Evolutionary conservation across 2,888 invertebrate species (phyloP).

Genomic region (Melipona beecheii): DNA sequence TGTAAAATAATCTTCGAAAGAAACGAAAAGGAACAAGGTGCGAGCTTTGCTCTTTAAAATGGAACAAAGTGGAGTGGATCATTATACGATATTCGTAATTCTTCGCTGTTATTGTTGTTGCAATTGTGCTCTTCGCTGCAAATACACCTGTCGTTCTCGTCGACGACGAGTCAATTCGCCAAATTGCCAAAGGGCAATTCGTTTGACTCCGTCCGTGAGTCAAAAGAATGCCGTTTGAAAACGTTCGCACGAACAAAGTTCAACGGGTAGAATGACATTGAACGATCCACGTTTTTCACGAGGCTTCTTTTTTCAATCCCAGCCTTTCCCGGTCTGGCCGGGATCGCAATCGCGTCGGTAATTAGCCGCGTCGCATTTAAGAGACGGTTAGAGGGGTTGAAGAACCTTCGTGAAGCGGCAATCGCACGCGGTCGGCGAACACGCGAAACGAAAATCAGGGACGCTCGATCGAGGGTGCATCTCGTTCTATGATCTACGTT

Average conservation of each 20-base stretch:
- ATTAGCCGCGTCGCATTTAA: conserved; percentile 66
- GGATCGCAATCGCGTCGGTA: conserved; percentile 47
- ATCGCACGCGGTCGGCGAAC: conserved; percentile 55
- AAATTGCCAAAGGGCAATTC: neutral
- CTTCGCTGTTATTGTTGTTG: no score
- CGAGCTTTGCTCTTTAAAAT: no score
- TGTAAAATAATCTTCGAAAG: no score
- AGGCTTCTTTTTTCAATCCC: conserved; percentile 37
- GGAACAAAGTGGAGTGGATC: no score
- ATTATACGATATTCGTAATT: no score
- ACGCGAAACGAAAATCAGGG: conserved; percentile 73
- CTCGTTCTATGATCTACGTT: conserved; percentile 66
- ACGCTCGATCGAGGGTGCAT: conserved; percentile 67
- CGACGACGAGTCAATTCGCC: neutral
- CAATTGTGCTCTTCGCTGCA: no score
- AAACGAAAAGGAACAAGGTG: no score
- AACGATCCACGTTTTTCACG: conserved; percentile 21
- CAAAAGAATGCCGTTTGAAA: neutral
- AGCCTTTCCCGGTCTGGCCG: conserved; percentile 5
- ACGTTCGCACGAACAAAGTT: neutral
- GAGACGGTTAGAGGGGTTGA: conserved; percentile 60
- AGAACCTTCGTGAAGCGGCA: conserved; percentile 52
- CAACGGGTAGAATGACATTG: conserved; percentile 5
- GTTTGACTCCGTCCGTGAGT: neutral
- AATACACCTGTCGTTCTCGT: no score